Evolutionary conservation across 2,113 vertebrate species (phyloP), one percentile per base, ranked within the genome.

Genomic region (Terrapene triunguis): DNA sequence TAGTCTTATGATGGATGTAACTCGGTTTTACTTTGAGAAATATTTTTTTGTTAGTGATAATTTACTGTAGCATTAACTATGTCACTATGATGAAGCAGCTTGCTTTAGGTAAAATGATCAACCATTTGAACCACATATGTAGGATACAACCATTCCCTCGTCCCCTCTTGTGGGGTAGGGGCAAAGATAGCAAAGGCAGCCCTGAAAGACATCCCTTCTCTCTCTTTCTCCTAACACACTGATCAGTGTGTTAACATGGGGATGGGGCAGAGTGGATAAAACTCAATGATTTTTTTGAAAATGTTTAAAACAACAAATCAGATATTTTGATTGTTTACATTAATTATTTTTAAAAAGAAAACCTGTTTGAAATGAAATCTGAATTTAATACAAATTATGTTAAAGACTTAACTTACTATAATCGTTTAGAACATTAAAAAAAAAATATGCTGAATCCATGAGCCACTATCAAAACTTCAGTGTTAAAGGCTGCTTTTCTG

Each of bases 171-270:
- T 17, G 19, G 5, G 27, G 21, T 17, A 13, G 29, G 1, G 1
- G 48, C 8, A 83, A 51, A 87, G 47, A 12, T 0, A 76, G 0
- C 1, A 5, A 80, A 10, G 38, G 53, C 6, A 19, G 25, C 6
- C 2, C 5, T 48, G 10, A 76, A 19, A 55, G 48, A 85, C 10
- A 59, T 19, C 19, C 65, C 21, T 44, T 38, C 47, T 32, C 16
- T 22, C 25, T 44, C 59, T 93, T 89, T 22, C 24, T 72, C 44
- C 69, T 4, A 72, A 22, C 19, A 22, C 17, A 72, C n/a, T 38
- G 35, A 38, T 72, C 69, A 72, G 19, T 72, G 69, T 19, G 5
- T 72, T 72, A n/a, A 22, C 21, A 72, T 10, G 19, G 10, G 8
- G 8, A 2, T 38, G 21, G 16, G 8, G 6, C 29, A 62, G 59